phyloP scores from a whole-genome alignment of 2,888 invertebrate genomes.

The Timema podura region DNA sequence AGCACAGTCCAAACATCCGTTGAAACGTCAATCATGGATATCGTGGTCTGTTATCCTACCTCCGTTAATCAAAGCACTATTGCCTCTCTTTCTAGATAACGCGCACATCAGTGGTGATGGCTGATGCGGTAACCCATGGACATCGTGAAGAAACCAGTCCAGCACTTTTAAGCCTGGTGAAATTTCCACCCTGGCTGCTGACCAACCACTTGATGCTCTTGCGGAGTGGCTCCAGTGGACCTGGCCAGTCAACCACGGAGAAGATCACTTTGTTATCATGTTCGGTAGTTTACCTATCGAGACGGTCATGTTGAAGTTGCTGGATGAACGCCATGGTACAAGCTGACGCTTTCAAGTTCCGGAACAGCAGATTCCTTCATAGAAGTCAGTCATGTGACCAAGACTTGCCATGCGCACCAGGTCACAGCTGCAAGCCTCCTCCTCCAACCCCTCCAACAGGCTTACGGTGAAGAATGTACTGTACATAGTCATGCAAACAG shows the following conservation, averaged over 20 bases:
- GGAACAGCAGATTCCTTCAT: slow-evolving; percentile 18
- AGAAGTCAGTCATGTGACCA: not conserved
- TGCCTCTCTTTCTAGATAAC: slow-evolving; percentile 16
- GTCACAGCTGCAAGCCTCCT: slow-evolving; percentile 10
- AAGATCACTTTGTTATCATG: slow-evolving; percentile 18
- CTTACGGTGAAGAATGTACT: no score
- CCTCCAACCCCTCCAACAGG: no score
- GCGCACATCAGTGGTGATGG: not conserved
- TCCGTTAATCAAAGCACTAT: not conserved
- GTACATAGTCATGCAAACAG: no score
- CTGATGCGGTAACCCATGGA: slow-evolving; percentile 18
- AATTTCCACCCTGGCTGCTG: slow-evolving; percentile 12
- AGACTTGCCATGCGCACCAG: slow-evolving; percentile 9
- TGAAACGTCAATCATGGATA: slow-evolving; percentile 8
- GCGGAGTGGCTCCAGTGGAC: slow-evolving; percentile 10
- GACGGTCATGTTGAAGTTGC: not conserved
- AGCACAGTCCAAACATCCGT: slow-evolving; percentile 6
- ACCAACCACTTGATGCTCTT: slow-evolving; percentile 6
- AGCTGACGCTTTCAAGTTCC: not conserved
- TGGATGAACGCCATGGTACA: not conserved
- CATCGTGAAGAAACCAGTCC: not conserved
- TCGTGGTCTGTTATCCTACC: slow-evolving; percentile 6
- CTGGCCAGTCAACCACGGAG: slow-evolving; percentile 12
- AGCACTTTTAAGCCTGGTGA: not conserved
- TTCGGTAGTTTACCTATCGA: slow-evolving; percentile 7